Evolutionary conservation across 2,888 invertebrate species (phyloP), one percentile per base, ranked within the genome.

Genomic region (Ischnura elegans): DNA sequence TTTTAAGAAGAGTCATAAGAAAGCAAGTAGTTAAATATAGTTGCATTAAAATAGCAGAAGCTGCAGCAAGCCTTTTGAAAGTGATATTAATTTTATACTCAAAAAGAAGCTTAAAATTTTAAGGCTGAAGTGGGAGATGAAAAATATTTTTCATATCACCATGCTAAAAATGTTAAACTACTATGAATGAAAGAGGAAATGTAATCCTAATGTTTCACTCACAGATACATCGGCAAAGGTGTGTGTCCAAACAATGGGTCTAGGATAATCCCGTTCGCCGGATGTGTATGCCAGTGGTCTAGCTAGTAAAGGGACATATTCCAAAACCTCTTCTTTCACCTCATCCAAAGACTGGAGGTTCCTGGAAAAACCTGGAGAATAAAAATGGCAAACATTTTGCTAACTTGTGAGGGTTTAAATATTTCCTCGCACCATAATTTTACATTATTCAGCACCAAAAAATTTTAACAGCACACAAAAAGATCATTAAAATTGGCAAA

Each of bases 331-430:
- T 96, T 99, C 99, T 94, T 98, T 98, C 0, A 99, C 99, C 96
- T 99, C 99, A 95, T 99, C 99, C 95, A 99, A 97, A 0, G 99
- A 98, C 95, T 98, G 98, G 29, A 99, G 98, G 95, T 99, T 99
- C 0, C 98, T 98, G 96, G 98, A 99, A 96, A 97, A 99, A n/a
- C 99, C 99, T 98, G 95, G 43, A 95, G 95, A 94, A 94, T 93
- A 94, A 76, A 19, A 19, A 19, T 51, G 51, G 19, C 19, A 51
- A 51, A 2, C 51, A 8, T 51, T 2, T 51, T 51, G 13, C n/a
- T n/a, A n/a, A n/a, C n/a, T n/a, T n/a, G n/a, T n/a, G n/a, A n/a
- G n/a, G n/a, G n/a, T n/a, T n/a, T n/a, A n/a, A n/a, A n/a, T n/a
- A n/a, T n/a, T n/a, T n/a, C n/a, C n/a, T n/a, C n/a, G n/a, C n/a